Evolutionary conservation across 2,797 vertebrate genomes (phyloP).

Genomic region (Molothrus aeneus): DNA sequence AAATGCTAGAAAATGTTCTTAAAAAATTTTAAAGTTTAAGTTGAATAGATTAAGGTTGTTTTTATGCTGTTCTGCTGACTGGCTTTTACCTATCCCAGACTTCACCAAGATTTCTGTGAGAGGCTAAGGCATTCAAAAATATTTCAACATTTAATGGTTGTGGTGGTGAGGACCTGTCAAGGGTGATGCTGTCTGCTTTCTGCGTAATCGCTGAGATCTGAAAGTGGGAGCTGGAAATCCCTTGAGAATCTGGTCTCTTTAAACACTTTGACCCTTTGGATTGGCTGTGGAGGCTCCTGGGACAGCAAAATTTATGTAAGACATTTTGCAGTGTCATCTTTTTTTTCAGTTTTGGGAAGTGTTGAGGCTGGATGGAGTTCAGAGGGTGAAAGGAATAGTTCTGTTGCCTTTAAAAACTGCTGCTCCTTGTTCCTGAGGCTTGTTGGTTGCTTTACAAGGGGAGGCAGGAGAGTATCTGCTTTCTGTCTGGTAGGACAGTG

Average conservation of each 20-base stretch:
- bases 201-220: neutral
- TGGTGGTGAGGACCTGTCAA: neutral
- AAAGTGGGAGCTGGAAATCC: neutral
- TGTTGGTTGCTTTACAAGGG: neutral
- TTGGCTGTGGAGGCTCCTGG: neutral
- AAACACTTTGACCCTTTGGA: slow-evolving; percentile 25
- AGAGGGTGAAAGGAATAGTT: neutral
- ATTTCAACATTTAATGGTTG: neutral
- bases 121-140: neutral
- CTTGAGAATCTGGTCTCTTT: neutral
- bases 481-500: neutral
- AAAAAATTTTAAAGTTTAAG: neutral
- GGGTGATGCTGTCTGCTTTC: neutral
- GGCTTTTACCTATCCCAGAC: neutral
- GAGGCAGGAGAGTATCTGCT: neutral
- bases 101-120: neutral
- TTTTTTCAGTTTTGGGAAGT: slow-evolving; percentile 20
- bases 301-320: slow-evolving; percentile 13
- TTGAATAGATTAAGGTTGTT: neutral
- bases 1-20: neutral
- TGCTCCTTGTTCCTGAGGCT: neutral
- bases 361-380: slow-evolving; percentile 29
- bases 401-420: neutral
- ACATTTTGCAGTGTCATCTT: slow-evolving; percentile 15
- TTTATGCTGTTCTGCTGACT: neutral